Conservation (phyloP, 1,140 invertebrate genomes). For the Cheumatopsyche charites region DNA sequence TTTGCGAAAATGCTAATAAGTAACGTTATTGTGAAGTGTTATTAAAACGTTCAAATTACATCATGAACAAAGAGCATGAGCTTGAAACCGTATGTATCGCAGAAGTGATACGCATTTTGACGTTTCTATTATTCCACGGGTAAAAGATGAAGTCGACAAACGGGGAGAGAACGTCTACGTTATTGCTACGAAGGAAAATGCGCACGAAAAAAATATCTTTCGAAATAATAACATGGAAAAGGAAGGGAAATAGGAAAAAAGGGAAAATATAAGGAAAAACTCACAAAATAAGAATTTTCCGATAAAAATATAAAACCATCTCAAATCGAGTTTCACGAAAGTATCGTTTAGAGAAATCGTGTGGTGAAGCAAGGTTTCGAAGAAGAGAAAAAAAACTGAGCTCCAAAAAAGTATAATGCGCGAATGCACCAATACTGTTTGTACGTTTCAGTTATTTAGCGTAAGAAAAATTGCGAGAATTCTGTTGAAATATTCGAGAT, state of each 20-base stretch:
- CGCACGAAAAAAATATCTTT: slow-evolving; percentile 1
- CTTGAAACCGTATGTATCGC: background rate
- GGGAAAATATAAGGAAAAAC: background rate
- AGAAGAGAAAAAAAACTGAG: background rate
- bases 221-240: background rate
- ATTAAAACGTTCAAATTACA: slow-evolving; percentile 4
- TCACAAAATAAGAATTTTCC: background rate
- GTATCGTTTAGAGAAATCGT: background rate
- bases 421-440: no score
- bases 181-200: slow-evolving; percentile 16
- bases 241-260: slow-evolving; percentile 6
- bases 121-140: slow-evolving; percentile 15
- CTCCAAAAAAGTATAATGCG: background rate
- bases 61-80: background rate
- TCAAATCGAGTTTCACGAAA: slow-evolving; percentile 7
- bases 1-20: background rate
- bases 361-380: background rate
- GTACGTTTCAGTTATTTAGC: no score
- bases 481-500: background rate
- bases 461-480: no score
- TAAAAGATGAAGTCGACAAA: slow-evolving; percentile 12
- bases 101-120: slow-evolving; percentile 2
- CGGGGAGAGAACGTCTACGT: slow-evolving; percentile 7
- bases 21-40: background rate
- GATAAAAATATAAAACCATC: no score